These are phyloP conservation scores for Periophthalmus magnuspinnatus DNA, from an alignment of 2,797 vertebrate species.

Conservation along the genomic window DNA sequence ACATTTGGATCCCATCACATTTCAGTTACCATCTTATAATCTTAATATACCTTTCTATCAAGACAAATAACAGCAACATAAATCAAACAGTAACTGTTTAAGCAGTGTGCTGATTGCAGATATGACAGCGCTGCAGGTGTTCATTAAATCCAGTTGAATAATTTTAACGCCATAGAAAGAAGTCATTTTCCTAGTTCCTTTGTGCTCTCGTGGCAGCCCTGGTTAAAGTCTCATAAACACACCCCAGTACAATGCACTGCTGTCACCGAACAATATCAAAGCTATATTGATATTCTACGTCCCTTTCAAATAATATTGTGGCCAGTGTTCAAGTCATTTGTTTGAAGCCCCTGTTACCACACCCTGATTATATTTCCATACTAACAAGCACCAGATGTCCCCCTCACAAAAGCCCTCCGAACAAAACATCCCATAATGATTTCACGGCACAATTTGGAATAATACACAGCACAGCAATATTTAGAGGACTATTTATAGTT, in stretches of 20 bases:
- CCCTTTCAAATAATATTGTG: conserved; percentile 18
- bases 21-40: not conserved
- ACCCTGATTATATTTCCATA: conserved; percentile 31
- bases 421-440: not conserved
- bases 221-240: not conserved
- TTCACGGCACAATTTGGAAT: not conserved
- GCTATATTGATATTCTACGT: conserved; percentile 48
- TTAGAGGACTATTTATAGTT: not conserved
- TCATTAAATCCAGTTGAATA: conserved; percentile 3
- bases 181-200: not conserved
- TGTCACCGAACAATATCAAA: conserved; percentile 24
- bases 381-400: conserved; percentile 37
- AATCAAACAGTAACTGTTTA: not conserved
- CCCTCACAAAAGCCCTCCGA: not conserved
- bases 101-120: not conserved
- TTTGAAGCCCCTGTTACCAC: conserved; percentile 30
- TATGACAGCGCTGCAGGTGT: not conserved
- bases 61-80: not conserved
- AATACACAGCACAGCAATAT: not conserved
- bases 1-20: not conserved
- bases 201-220: not conserved
- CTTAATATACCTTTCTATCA: not conserved
- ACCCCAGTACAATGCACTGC: conserved; percentile 22
- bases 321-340: conserved; percentile 28
- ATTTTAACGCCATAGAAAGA: not conserved